Conservation (phyloP, 2,113 vertebrate genomes). For the Romanogobio albipinnatus region DNA sequence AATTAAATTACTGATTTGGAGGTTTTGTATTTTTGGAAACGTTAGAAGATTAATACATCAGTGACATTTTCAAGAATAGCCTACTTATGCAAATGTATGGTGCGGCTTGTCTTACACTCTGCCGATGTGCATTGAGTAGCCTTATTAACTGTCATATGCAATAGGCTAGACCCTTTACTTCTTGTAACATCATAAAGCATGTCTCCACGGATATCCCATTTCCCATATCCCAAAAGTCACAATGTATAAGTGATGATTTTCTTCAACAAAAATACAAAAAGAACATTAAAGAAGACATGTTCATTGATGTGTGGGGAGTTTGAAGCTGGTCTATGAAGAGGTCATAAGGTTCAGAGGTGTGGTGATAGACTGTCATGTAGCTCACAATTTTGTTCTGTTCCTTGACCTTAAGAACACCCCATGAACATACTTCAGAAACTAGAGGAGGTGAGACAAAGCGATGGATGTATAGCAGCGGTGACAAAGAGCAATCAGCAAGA, state of each 20-base stretch:
- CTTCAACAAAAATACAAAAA: background rate
- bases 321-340: background rate
- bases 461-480: background rate
- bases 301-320: no score
- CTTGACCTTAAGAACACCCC: conserved; percentile 8
- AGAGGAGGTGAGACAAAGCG: background rate
- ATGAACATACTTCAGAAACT: background rate
- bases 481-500: background rate
- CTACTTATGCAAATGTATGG: background rate
- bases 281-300: background rate
- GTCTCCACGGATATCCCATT: background rate
- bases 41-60: background rate
- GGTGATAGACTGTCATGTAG: background rate
- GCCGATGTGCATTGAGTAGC: background rate
- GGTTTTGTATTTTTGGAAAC: background rate
- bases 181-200: no score
- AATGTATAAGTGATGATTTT: background rate
- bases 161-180: background rate
- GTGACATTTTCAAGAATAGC: background rate
- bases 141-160: background rate
- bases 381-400: background rate
- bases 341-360: background rate
- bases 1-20: background rate
- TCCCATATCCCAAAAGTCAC: background rate
- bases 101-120: background rate